Evolutionary conservation across 1,140 invertebrate species (phyloP), one percentile per base, ranked within the genome.

Genomic region (Apocrypta bakeri): DNA sequence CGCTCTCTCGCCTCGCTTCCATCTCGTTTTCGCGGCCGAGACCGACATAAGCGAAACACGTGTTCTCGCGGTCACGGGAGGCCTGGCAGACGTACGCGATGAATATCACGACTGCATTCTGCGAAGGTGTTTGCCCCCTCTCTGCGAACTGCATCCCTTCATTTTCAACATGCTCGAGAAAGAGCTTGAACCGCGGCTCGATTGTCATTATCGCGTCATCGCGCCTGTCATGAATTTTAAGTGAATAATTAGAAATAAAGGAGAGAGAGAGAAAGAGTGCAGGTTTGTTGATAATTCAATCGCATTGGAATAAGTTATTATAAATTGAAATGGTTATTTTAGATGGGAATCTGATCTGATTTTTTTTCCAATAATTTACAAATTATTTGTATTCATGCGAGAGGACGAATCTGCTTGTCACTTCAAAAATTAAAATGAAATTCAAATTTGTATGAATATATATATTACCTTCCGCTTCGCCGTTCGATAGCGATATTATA

Each of bases 61-160:
- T 79, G 78, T 79, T 72, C n/a, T n/a, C 31, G 29, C 56, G 42
- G 27, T 31, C 14, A 71, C 25, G 14, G 27, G 14, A 61, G 37
- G 14, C 17, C 37, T 37, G 48, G 33, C 21, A 73, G 74, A 76
- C 33, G 8, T 6, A 25, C 17, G 27, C 64, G 83, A 84, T 84
- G 81, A 72, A 84, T 81, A 79, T 84, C 79, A 61, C 72, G 31
- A 40, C 69, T 27, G 40, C 79, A 80, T 84, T 81, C 79, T 40
- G 64, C 63, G 77, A 79, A 79, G 61, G 31, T 63, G 48, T 33
- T 24, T 63, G 68, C 63, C 21, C 42, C 11, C 33, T 77, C 63
- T 42, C 21, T 37, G 21, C 61, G 63, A 14, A 25, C n/a, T n/a
- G 33, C 37, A 29, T 48, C 25, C 40, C 64, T 69, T 78, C 14